These are phyloP conservation scores for Pterostichus niger DNA, from an alignment of 2,888 invertebrate genomes.

Conservation along the genomic window DNA sequence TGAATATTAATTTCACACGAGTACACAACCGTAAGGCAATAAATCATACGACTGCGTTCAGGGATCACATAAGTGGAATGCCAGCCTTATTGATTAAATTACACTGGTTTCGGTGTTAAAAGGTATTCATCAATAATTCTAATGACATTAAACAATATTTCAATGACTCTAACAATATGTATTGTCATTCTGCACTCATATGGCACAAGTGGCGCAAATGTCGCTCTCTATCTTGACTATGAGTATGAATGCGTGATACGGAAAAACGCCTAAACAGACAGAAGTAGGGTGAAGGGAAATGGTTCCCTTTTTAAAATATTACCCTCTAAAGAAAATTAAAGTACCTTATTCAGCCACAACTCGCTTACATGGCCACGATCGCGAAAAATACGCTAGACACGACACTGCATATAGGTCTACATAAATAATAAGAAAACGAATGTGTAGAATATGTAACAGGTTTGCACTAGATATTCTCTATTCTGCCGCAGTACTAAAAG, in stretches of 20 bases:
- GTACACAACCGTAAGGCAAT: constrained; percentile 43
- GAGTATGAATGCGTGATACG: constrained; percentile 16
- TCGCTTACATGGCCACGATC: constrained; percentile 62
- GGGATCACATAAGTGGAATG: constrained; percentile 43
- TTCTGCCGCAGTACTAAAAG: constrained; percentile 14
- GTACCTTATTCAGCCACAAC: constrained; percentile 62
- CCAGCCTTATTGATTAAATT: constrained; percentile 45
- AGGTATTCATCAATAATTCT: constrained; percentile 25
- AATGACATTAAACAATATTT: neutral
- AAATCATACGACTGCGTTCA: constrained; percentile 39
- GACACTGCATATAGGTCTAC: constrained; percentile 49
- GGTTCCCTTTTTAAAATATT: constrained; percentile 64
- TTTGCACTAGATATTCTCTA: constrained; percentile 37
- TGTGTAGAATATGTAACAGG: constrained; percentile 49
- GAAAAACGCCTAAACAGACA: constrained; percentile 14
- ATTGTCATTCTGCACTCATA: neutral
- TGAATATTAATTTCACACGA: constrained; percentile 51
- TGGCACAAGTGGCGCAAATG: neutral
- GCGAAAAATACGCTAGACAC: constrained; percentile 32
- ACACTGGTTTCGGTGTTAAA: constrained; percentile 45
- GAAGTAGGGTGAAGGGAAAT: constrained; percentile 24
- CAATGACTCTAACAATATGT: neutral
- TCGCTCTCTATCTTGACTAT: neutral
- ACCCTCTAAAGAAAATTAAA: constrained; percentile 65
- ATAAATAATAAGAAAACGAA: constrained; percentile 60